Base-by-base conservation (phyloP, 1,140 invertebrate genomes). In the Melanaphis sacchari region DNA sequence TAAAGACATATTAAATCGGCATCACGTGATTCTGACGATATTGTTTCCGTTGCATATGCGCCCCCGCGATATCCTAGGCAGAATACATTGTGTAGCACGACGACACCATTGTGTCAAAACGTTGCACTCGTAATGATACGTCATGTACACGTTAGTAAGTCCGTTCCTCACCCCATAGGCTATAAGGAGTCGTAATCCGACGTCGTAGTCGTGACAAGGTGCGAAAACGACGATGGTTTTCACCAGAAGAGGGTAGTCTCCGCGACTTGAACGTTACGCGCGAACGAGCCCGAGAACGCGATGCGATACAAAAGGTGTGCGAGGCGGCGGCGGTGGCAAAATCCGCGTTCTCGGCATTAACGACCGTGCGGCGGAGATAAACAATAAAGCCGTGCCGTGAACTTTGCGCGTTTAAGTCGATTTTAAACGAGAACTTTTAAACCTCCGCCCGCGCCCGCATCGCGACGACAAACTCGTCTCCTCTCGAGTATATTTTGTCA, bases 381-480 rank as follows among this genome's bases (percentile, higher is more conserved):
- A 93, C 91, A 93, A 93, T 93, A 93, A 93, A 93, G 91, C 91
- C 91, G 81, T n/a, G 91, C 49, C 76, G 91, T 52, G 91, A 93
- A 93, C 91, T 93, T 93, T 93, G 91, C 81, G 81, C 81, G 91
- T 84, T 93, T 84, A 93, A 93, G 91, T 93, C 91, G 91, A 93
- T 93, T 93, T 93, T 93, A 84, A 93, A 93, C 91, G 91, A 49
- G 91, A 93, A 93, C 91, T 93, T 93, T 93, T 93, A 85, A 85
- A 84, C 59, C 90, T 76, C 38, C 90, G 40, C 36, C 82, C 36
- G 76, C 81, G 38, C 90, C 90, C 54, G 40, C 26, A 21, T 43
- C 85, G 18, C 82, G 82, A 43, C 90, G 90, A 81, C 90, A 43
- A 81, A 38, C 40, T 49, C 46, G 66, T 92, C 66, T 41, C 90